phyloP scores from a whole-genome alignment of 2,797 vertebrate genomes.

The Lutjanus argentimaculatus region DNA sequence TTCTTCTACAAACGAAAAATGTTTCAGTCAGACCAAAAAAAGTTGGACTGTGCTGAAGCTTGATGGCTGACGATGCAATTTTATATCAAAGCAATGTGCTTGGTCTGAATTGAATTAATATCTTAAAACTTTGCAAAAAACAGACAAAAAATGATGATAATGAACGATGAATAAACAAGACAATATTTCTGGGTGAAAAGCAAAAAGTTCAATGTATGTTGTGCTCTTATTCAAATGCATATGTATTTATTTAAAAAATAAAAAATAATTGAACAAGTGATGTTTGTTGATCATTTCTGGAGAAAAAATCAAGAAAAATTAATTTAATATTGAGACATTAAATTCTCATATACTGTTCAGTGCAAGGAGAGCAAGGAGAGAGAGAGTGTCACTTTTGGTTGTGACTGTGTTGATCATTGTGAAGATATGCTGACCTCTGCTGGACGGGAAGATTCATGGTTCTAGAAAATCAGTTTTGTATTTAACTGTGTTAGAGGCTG shows the following conservation, averaged over 20 bases:
- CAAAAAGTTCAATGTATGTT: neutral
- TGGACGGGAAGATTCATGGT: constrained; percentile 54
- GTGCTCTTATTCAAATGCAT: neutral
- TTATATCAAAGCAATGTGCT: constrained; percentile 66
- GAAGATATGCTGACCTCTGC: constrained; percentile 82
- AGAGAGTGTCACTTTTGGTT: neutral
- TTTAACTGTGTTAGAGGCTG: too few relatives aligned
- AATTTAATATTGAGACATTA: neutral
- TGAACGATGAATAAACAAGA: neutral
- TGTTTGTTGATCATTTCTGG: neutral
- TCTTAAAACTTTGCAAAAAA: constrained; percentile 29
- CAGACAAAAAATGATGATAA: neutral
- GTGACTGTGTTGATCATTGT: constrained; percentile 24
- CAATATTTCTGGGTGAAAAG: constrained; percentile 4
- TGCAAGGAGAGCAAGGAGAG: neutral
- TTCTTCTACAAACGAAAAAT: constrained; percentile 66
- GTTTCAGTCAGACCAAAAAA: constrained; percentile 49
- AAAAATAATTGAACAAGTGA: neutral
- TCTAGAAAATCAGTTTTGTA: neutral
- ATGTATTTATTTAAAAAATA: neutral
- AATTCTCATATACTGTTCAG: neutral
- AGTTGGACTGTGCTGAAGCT: constrained; percentile 51
- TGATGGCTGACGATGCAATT: constrained; percentile 60
- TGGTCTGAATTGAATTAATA: constrained; percentile 44
- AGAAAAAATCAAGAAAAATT: neutral